Evolutionary conservation across 2,888 invertebrate species (phyloP).

Genomic region (Melanostoma mellinum): DNA sequence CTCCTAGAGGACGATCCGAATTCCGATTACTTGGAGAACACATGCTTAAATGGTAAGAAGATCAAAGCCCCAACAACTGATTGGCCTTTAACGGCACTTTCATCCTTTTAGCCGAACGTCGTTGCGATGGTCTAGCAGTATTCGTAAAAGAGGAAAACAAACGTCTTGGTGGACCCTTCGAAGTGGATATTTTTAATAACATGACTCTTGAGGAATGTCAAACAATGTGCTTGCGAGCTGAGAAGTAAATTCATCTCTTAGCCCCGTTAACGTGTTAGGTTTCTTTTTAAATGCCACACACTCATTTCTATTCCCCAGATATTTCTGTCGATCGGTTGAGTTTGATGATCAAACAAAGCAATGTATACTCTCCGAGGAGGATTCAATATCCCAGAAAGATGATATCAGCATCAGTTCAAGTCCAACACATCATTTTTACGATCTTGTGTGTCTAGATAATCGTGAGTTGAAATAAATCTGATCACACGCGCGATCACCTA

Average conservation of each 20-base stretch:
- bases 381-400: constrained; percentile 94
- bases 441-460: constrained; percentile 94
- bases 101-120: constrained; percentile 87
- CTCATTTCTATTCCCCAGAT: constrained; percentile 81
- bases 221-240: constrained; percentile 92
- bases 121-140: constrained; percentile 93
- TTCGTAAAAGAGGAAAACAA: constrained; percentile 96
- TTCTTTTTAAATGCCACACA: constrained; percentile 4
- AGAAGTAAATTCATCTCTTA: constrained; percentile 85
- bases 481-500: constrained; percentile 66
- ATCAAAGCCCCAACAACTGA: constrained; percentile 2
- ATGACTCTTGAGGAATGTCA: constrained; percentile 94
- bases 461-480: constrained; percentile 85
- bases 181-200: constrained; percentile 93
- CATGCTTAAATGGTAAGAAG: constrained; percentile 91
- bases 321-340: constrained; percentile 94
- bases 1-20: constrained; percentile 92
- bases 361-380: constrained; percentile 95
- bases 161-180: constrained; percentile 92
- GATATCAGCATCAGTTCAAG: constrained; percentile 93
- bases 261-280: constrained; percentile 31
- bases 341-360: constrained; percentile 93
- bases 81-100: constrained; percentile 22
- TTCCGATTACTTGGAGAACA: constrained; percentile 95
- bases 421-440: constrained; percentile 93